Conservation (phyloP, 2,113 vertebrate species). For the Anseranas semipalmata region DNA sequence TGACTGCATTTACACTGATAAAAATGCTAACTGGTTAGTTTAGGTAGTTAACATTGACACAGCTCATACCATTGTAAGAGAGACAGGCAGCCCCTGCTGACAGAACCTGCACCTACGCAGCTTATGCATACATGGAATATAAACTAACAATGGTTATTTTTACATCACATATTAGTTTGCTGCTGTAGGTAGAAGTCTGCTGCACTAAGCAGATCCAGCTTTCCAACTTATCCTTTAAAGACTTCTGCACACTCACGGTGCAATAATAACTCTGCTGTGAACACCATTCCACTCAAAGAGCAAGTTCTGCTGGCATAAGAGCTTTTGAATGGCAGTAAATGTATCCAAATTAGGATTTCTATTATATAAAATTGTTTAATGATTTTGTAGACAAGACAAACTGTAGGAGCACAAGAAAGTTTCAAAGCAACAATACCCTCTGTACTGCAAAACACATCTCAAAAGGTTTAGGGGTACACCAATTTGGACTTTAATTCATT, state of each 20-base stretch:
- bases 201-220: background rate
- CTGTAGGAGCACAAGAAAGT: background rate
- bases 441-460: background rate
- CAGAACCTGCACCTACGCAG: background rate
- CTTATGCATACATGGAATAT: fast-evolving
- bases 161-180: background rate
- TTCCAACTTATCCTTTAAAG: background rate
- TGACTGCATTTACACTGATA: background rate
- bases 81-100: background rate
- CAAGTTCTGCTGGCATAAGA: background rate
- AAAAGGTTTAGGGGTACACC: background rate
- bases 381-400: background rate
- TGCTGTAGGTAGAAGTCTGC: background rate
- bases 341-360: background rate
- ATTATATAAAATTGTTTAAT: background rate
- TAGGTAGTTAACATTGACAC: background rate
- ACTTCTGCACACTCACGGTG: background rate
- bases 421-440: background rate
- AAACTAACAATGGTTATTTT: background rate
- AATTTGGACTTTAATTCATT: background rate
- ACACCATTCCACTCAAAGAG: fast-evolving
- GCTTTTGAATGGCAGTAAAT: background rate
- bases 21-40: background rate
- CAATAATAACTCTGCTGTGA: background rate
- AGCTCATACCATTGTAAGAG: background rate